These are phyloP conservation scores for Chrysopilus asiliformis DNA, from an alignment of 2,888 invertebrate genomes.

Conservation along the genomic window DNA sequence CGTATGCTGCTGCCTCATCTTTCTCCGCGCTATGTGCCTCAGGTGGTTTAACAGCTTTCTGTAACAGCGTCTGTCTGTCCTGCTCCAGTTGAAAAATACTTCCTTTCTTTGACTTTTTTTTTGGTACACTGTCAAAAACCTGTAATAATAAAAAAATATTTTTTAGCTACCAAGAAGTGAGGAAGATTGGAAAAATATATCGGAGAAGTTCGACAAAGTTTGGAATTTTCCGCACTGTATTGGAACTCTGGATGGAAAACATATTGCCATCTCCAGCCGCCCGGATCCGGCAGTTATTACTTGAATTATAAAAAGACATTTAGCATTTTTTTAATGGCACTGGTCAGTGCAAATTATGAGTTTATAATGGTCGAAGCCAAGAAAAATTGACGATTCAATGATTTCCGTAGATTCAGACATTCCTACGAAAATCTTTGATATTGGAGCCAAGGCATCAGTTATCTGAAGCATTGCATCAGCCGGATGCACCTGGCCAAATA, in stretches of 20 bases:
- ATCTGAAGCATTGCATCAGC: too few species aligned
- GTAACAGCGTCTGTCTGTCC: too few species aligned
- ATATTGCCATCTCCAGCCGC: constrained; percentile 10
- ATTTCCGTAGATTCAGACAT: too few species aligned
- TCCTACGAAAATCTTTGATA: too few species aligned
- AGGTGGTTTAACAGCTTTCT: not conserved
- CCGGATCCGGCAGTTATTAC: constrained; percentile 8
- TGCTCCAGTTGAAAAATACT: too few species aligned
- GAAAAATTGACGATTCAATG: constrained; percentile 12
- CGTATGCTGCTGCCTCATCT: not conserved
- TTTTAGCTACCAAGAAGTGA: constrained; percentile 9
- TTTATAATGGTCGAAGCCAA: constrained; percentile 10
- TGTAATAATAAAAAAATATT: too few species aligned
- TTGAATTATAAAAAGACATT: constrained; percentile 12
- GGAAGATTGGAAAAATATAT: constrained; percentile 5
- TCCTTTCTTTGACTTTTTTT: too few species aligned
- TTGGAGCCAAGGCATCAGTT: too few species aligned
- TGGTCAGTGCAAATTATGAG: constrained; percentile 12
- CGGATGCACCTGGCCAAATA: too few species aligned
- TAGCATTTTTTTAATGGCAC: constrained; percentile 13
- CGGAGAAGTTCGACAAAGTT: constrained; percentile 4
- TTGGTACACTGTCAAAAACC: too few species aligned
- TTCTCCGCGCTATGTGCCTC: too few species aligned
- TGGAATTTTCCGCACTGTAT: constrained; percentile 11
- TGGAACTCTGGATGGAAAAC: constrained; percentile 12